phyloP scores from a whole-genome alignment of 2,797 vertebrate genomes.

The Parambassis ranga region DNA sequence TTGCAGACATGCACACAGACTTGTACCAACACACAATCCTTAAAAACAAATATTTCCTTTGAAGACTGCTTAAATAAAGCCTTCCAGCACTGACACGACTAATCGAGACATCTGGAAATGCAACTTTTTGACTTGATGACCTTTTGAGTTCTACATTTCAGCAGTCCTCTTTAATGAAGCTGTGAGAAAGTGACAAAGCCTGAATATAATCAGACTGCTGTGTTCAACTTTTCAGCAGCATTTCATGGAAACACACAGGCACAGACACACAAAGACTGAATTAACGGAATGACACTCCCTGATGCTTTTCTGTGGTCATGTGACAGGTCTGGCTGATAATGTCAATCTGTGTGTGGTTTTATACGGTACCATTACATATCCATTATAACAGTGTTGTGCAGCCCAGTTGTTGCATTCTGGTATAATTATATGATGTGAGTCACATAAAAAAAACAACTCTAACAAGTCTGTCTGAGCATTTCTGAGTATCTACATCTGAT shows the following conservation, averaged over 20 bases:
- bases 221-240: conserved; percentile 7
- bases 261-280: background rate
- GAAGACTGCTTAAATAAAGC: background rate
- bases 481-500: conserved; percentile 29
- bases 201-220: conserved; percentile 14
- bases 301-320: background rate
- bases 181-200: background rate
- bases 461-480: conserved; percentile 5
- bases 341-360: background rate
- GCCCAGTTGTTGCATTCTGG: background rate
- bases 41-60: background rate
- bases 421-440: conserved; percentile 4
- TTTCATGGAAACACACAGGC: conserved; percentile 1
- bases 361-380: background rate
- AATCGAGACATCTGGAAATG: background rate
- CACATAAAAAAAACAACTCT: background rate
- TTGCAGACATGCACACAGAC: background rate
- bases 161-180: conserved; percentile 24
- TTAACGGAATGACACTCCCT: too few species aligned
- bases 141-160: conserved; percentile 12
- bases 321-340: background rate
- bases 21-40: background rate
- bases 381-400: background rate
- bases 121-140: conserved; percentile 14
- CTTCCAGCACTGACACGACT: background rate